A percentile compares a stretch with the other conserved stretches of the same genome.
Conservation (phyloP, 1,140 invertebrate genomes). For the Platyscapa corneri region DNA sequence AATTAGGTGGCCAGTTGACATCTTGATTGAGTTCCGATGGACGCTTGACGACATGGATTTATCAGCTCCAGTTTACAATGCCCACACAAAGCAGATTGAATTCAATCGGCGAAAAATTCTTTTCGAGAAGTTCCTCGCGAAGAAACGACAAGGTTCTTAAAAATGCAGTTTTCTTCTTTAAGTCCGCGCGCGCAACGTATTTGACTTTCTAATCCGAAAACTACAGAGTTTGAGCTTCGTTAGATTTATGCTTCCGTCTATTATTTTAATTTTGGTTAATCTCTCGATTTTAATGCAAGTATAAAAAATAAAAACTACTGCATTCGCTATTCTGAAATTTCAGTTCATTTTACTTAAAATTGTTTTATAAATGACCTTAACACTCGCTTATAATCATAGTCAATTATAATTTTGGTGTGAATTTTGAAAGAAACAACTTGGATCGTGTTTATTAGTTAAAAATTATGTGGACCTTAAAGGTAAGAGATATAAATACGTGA, state of each 20-base stretch:
- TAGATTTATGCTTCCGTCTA: neutral
- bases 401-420: too few relatives aligned
- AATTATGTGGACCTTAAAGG: too few relatives aligned
- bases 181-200: neutral
- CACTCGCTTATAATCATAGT: too few relatives aligned
- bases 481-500: too few relatives aligned
- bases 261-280: neutral
- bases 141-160: slow-evolving; percentile 52
- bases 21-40: slow-evolving; percentile 76
- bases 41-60: slow-evolving; percentile 71
- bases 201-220: neutral
- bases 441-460: too few relatives aligned
- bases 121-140: neutral
- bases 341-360: too few relatives aligned
- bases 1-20: slow-evolving; percentile 77
- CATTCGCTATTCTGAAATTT: neutral
- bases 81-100: slow-evolving; percentile 57
- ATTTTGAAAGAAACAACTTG: neutral
- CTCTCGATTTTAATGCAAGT: too few relatives aligned
- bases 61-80: slow-evolving; percentile 60
- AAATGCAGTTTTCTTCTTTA: neutral
- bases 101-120: slow-evolving; percentile 34
- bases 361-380: too few relatives aligned
- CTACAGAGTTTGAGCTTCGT: neutral
- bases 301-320: too few relatives aligned